Percentiles rank a stretch among this genome's conserved stretches.
Conservation (phyloP, 1,140 invertebrate species). For the Heterodera carotae region DNA sequence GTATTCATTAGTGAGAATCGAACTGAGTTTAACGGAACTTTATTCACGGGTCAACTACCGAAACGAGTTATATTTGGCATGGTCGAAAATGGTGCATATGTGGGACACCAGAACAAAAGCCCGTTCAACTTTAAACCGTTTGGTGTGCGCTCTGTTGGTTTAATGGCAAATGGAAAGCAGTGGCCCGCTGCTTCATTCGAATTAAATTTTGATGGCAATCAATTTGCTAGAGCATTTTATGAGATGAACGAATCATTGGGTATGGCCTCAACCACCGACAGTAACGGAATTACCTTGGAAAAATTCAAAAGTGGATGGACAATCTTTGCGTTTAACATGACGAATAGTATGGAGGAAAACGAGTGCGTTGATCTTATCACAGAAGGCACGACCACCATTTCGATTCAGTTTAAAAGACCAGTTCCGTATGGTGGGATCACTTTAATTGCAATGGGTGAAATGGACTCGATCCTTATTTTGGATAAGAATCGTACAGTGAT, state of each 20-base stretch:
- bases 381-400: constrained; percentile 23
- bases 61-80: no score
- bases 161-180: neutral
- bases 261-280: neutral
- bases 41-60: constrained; percentile 22
- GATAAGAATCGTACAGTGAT: neutral
- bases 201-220: constrained; percentile 27
- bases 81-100: no score
- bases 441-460: constrained; percentile 24
- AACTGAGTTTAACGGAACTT: neutral
- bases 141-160: neutral
- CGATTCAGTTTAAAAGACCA: constrained; percentile 9
- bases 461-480: constrained; percentile 5
- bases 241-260: constrained; percentile 29
- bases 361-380: constrained; percentile 30
- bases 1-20: constrained; percentile 20
- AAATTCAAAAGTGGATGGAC: constrained; percentile 21
- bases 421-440: constrained; percentile 10
- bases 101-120: no score
- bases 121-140: constrained; percentile 27
- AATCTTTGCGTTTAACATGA: constrained; percentile 31
- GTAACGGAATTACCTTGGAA: constrained; percentile 30
- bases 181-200: constrained; percentile 15
- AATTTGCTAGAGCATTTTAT: constrained; percentile 12
- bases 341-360: constrained; percentile 24